phyloP scores from a whole-genome alignment of 2,797 vertebrate species.

The Ispidina lecontei region DNA sequence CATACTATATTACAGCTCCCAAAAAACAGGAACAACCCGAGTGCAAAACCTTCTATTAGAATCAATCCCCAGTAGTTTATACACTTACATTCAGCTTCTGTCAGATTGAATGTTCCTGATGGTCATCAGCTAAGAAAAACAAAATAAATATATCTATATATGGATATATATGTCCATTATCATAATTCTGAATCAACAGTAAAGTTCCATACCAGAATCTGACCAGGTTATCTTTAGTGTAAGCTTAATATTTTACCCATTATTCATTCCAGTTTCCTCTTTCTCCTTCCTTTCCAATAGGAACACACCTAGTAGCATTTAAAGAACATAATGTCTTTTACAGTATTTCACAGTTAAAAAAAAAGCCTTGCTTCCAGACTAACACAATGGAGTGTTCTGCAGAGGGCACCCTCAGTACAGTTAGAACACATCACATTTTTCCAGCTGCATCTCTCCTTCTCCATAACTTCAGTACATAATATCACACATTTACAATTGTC shows the following conservation, averaged over 20 bases:
- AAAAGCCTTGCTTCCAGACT: not conserved
- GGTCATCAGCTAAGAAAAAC: not conserved
- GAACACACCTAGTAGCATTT: not conserved
- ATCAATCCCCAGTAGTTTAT: not conserved
- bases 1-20: not conserved
- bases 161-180: no score
- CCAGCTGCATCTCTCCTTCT: not conserved
- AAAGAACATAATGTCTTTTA: not conserved
- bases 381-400: slow-evolving; percentile 31
- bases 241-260: not conserved
- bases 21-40: not conserved
- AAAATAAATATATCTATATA: no score
- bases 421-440: not conserved
- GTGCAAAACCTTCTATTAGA: not conserved
- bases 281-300: not conserved
- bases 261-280: not conserved
- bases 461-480: not conserved
- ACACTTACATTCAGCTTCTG: not conserved
- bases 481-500: slow-evolving; percentile 46
- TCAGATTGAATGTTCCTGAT: not conserved
- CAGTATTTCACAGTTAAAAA: not conserved
- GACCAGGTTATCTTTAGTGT: not conserved
- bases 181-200: not conserved
- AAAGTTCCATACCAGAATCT: not conserved
- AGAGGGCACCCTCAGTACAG: slow-evolving; percentile 78